Evolutionary conservation across 2,113 vertebrate species (phyloP).

Genomic region (Hipposideros armiger): DNA sequence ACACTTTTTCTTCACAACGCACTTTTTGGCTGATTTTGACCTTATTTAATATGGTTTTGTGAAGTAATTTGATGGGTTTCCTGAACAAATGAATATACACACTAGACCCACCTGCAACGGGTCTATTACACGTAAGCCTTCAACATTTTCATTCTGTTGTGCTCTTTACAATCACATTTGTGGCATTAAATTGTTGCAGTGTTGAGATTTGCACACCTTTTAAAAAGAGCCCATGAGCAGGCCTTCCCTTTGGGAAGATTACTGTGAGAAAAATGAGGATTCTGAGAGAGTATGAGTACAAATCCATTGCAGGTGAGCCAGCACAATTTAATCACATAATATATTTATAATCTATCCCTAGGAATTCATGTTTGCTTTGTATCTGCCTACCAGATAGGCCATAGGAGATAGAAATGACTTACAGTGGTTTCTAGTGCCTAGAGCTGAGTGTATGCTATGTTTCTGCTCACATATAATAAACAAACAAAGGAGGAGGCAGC

Average conservation of each 20-base stretch:
- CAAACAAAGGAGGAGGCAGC: slow-evolving; percentile 63
- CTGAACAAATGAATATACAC: slow-evolving; percentile 34
- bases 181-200: slow-evolving; percentile 70
- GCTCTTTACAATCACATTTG: slow-evolving; percentile 66
- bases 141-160: slow-evolving; percentile 55
- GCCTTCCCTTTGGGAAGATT: slow-evolving; percentile 70
- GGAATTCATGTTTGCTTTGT: slow-evolving; percentile 85
- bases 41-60: slow-evolving; percentile 4
- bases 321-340: slow-evolving; percentile 82
- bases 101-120: background rate
- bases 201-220: slow-evolving; percentile 75
- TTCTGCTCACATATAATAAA: slow-evolving; percentile 78
- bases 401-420: slow-evolving; percentile 81
- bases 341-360: slow-evolving; percentile 82
- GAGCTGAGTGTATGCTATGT: slow-evolving; percentile 62
- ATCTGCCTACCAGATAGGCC: slow-evolving; percentile 84
- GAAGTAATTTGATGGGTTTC: slow-evolving; percentile 1
- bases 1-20: background rate
- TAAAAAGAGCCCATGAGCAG: slow-evolving; percentile 67
- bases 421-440: slow-evolving; percentile 77
- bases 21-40: slow-evolving; percentile 37
- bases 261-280: slow-evolving; percentile 75
- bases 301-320: slow-evolving; percentile 82
- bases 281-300: slow-evolving; percentile 77
- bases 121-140: slow-evolving; percentile 16